Conservation (phyloP, 2,113 vertebrate species). For the Aphelocoma coerulescens region DNA sequence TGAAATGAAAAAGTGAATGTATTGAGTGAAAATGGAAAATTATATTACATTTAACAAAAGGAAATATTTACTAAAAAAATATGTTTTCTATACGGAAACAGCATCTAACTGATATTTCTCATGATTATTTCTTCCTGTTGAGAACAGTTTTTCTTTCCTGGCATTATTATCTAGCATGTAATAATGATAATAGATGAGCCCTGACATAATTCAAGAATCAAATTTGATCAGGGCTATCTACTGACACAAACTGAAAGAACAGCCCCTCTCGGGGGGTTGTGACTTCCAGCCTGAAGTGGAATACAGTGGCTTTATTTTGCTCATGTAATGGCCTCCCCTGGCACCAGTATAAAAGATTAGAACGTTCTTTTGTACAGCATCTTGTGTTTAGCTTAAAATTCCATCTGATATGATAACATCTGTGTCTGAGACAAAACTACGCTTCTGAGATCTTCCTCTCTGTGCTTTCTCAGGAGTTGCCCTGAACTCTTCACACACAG, state of each 20-base stretch:
- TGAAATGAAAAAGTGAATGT: not conserved
- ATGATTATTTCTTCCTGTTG: not conserved
- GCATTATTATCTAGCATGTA: slow-evolving; percentile 17
- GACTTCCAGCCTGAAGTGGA: not conserved
- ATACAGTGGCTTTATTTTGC: not conserved
- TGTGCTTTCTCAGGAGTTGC: not conserved
- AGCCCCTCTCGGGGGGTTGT: not conserved
- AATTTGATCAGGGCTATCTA: slow-evolving; percentile 19
- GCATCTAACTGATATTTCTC: not conserved
- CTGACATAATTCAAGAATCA: slow-evolving; percentile 38
- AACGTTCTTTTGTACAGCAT: not conserved
- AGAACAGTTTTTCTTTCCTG: slow-evolving; percentile 28
- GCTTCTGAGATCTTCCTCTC: not conserved
- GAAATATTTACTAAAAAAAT: slow-evolving; percentile 34
- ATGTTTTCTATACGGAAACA: slow-evolving; percentile 5
- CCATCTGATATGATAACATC: not conserved
- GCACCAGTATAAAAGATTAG: not conserved
- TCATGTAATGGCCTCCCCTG: not conserved
- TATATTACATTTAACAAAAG: slow-evolving; percentile 39
- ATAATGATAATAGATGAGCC: slow-evolving; percentile 41
- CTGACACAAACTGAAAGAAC: slow-evolving; percentile 16
- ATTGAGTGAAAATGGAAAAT: slow-evolving; percentile 41
- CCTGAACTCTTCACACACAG: not conserved
- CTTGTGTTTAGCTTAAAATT: slow-evolving; percentile 7
- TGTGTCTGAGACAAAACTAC: not conserved